phyloP scores from a whole-genome alignment of 2,113 vertebrate genomes.

The Pelobates fuscus region DNA sequence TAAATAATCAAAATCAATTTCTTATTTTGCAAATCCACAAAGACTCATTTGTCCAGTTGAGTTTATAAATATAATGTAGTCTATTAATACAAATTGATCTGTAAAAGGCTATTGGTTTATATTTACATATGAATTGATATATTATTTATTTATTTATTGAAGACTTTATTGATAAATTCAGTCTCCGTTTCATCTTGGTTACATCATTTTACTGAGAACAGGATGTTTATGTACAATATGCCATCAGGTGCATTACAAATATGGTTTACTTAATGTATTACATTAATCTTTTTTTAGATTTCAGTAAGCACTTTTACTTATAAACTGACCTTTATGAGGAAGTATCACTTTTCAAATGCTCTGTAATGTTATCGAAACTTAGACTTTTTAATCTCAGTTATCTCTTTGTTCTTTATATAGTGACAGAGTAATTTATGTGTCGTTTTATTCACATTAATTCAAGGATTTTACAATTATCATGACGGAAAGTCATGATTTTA shows the following conservation, averaged over 20 bases:
- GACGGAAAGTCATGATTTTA: too few species aligned
- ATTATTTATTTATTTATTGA: conserved; percentile 13
- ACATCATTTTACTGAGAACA: not conserved
- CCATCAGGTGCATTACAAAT: conserved; percentile 23
- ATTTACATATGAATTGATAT: too few species aligned
- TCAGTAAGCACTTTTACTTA: not conserved
- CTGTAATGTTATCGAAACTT: not conserved
- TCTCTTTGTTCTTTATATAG: too few species aligned
- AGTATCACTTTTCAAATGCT: conserved; percentile 12
- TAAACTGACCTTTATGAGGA: conserved; percentile 22
- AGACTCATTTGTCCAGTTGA: too few species aligned
- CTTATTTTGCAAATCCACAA: too few species aligned
- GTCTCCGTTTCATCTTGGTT: conserved; percentile 20
- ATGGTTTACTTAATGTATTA: conserved; percentile 2
- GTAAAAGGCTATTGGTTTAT: not conserved
- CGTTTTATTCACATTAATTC: too few species aligned
- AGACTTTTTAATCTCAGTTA: too few species aligned
- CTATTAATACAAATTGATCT: conserved; percentile 15
- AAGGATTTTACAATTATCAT: too few species aligned
- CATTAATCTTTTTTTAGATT: conserved; percentile 12
- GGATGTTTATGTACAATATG: conserved; percentile 19
- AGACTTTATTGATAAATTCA: conserved; percentile 12
- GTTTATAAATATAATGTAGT: too few species aligned
- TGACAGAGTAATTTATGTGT: too few species aligned
- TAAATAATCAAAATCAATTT: too few species aligned